Conservation (phyloP, 2,888 invertebrate species). For the Aporophyla nigra region DNA sequence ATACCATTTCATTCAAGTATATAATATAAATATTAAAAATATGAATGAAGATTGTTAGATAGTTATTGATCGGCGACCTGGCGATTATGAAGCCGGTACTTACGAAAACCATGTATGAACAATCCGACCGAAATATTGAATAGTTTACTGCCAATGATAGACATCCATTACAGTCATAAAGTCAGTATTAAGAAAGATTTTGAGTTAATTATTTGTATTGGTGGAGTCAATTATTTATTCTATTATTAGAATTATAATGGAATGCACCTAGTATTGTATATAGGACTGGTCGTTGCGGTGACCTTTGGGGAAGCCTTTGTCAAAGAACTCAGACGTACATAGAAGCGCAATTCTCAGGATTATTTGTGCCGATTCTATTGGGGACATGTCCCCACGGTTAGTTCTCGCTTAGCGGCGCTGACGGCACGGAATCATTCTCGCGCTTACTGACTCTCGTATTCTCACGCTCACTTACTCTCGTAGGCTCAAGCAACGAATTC, state of each 20-base stretch:
- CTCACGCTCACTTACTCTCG: too few relatives aligned
- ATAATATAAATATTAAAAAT: neutral
- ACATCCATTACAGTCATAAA: neutral
- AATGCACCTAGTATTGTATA: neutral
- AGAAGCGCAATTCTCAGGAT: too few relatives aligned
- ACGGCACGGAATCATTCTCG: too few relatives aligned
- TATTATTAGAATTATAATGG: neutral
- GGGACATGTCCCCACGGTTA: too few relatives aligned
- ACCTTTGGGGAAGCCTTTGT: neutral
- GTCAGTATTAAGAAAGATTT: neutral
- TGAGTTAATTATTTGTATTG: neutral
- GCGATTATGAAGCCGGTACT: neutral
- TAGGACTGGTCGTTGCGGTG: neutral
- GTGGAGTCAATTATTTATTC: neutral
- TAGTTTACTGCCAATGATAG: neutral
- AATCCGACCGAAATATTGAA: neutral
- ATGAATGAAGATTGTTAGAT: neutral
- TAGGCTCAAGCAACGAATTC: too few relatives aligned
- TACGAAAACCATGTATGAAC: neutral
- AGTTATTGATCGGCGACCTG: constrained; percentile 33
- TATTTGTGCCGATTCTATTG: too few relatives aligned
- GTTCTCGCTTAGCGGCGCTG: too few relatives aligned
- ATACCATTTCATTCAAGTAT: neutral
- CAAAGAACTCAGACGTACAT: too few relatives aligned
- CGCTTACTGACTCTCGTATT: too few relatives aligned